phyloP scores from a whole-genome alignment of 1,140 invertebrate genomes.

The Dendrolimus punctatus region DNA sequence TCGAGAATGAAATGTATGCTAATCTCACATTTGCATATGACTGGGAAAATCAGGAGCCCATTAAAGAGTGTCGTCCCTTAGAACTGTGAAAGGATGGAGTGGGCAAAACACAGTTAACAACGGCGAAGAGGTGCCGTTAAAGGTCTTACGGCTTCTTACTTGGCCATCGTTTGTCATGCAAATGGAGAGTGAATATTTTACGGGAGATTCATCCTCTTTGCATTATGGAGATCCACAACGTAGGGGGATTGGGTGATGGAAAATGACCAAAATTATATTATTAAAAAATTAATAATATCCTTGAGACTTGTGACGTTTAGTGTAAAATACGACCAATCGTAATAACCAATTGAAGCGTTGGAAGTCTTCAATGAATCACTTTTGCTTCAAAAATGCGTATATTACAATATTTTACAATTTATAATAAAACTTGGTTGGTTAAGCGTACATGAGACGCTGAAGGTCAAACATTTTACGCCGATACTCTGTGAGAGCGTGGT shows the following conservation, averaged over 20 bases:
- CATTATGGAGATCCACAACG: slow-evolving; percentile 33
- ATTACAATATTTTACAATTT: too few relatives aligned
- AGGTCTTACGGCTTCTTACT: slow-evolving; percentile 47
- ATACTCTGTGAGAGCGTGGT: too few relatives aligned
- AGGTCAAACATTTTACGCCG: too few relatives aligned
- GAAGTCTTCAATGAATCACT: too few relatives aligned
- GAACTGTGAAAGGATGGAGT: slow-evolving; percentile 37
- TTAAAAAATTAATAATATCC: slow-evolving; percentile 2
- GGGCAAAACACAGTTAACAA: slow-evolving; percentile 38
- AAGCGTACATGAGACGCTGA: too few relatives aligned
- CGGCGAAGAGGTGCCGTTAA: slow-evolving; percentile 46
- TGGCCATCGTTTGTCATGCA: slow-evolving; percentile 58
- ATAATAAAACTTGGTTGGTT: too few relatives aligned
- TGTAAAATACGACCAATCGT: too few relatives aligned
- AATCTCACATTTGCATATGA: slow-evolving; percentile 56
- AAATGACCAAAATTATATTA: neutral
- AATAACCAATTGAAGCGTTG: too few relatives aligned
- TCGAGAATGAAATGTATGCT: slow-evolving; percentile 48
- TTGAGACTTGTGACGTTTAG: too few relatives aligned
- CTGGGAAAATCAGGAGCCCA: slow-evolving; percentile 50
- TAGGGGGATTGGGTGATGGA: slow-evolving; percentile 22
- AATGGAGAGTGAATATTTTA: slow-evolving; percentile 66
- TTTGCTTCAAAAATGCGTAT: too few relatives aligned
- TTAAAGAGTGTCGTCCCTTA: slow-evolving; percentile 41
- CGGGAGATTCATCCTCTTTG: slow-evolving; percentile 40